Conservation (phyloP, 2,888 invertebrate genomes). For the Thera obeliscata region DNA sequence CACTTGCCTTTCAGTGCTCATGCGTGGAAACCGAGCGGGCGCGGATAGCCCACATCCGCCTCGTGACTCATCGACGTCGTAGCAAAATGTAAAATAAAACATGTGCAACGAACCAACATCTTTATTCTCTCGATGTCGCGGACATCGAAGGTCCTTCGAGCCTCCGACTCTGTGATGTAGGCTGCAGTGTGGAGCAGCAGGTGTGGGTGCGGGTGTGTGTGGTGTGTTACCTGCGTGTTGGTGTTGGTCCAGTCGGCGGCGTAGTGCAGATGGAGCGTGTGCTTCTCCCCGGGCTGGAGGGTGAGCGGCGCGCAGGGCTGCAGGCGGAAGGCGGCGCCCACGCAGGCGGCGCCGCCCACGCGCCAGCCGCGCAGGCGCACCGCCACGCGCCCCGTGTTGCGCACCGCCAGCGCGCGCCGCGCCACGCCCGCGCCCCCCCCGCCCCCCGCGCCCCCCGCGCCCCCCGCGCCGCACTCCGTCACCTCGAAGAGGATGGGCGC, state of each 20-base stretch:
- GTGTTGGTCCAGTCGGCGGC: conserved; percentile 65
- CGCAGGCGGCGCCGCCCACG: conserved; percentile 62
- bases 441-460: conserved; percentile 77
- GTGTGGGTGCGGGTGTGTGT: too few relatives aligned
- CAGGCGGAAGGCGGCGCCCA: conserved; percentile 68
- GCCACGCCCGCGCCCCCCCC: conserved; percentile 85
- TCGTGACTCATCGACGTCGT: too few relatives aligned
- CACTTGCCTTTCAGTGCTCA: too few relatives aligned
- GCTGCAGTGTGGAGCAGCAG: too few relatives aligned
- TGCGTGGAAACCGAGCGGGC: too few relatives aligned
- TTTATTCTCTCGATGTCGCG: too few relatives aligned
- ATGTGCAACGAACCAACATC: too few relatives aligned
- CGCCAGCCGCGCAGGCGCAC: conserved; percentile 86
- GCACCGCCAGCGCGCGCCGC: conserved; percentile 73
- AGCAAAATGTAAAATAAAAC: too few relatives aligned
- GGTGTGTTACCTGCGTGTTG: background rate
- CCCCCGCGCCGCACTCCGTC: conserved; percentile 87
- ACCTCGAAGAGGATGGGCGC: conserved; percentile 94
- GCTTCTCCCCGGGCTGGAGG: conserved; percentile 60
- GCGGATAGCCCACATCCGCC: too few relatives aligned
- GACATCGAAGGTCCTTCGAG: too few relatives aligned
- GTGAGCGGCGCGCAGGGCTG: conserved; percentile 63
- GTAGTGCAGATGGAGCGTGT: conserved; percentile 54
- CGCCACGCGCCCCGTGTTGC: conserved; percentile 96
- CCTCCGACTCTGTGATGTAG: too few relatives aligned